Evolutionary conservation across 2,797 vertebrate species (phyloP), one percentile per base, ranked within the genome.

Genomic region (Pitangus sulphuratus): DNA sequence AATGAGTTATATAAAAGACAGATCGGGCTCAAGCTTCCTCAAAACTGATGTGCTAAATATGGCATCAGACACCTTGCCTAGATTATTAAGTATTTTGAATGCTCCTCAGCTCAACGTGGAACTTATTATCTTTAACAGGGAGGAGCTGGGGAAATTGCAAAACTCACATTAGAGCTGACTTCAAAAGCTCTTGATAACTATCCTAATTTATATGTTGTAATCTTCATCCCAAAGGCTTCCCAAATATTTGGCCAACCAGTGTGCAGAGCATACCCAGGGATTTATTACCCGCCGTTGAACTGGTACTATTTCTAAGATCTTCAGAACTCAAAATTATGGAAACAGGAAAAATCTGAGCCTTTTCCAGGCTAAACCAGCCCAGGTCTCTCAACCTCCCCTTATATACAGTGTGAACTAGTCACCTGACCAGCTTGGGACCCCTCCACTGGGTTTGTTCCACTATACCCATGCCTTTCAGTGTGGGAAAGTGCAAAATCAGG

Each of bases 11-110:
- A 84, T 86, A 91, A 96, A 93, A 94, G 90, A 93, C 69, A 91
- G 80, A 95, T 95, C 82, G 83, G 84, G 60, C 90, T 91, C 25
- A 51, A 84, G 45, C 40, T 86, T 83, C 78, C 80, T 96, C 70
- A 88, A 79, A 94, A 93, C 37, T 72, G 10, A 56, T 81, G 20
- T 72, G n/a, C 44, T 78, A 77, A 92, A 96, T 88, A 93, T 72
- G 76, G 85, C 82, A 95, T 82, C 83, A 94, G 91, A 93, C 70
- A 69, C 33, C 72, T 91, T 76, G 69, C 35, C 56, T 91, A 87
- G 62, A 92, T 97, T 92, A 85, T 81, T 71, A 96, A 97, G 82
- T 89, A 85, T 90, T 95, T 83, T 87, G 93, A 92, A 85, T 96
- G 93, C 57, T 93, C 80, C 92, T 93, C 83, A 77, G 57, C 83